Conservation (phyloP, 2,113 vertebrate species). For the Enhydra lutris region DNA sequence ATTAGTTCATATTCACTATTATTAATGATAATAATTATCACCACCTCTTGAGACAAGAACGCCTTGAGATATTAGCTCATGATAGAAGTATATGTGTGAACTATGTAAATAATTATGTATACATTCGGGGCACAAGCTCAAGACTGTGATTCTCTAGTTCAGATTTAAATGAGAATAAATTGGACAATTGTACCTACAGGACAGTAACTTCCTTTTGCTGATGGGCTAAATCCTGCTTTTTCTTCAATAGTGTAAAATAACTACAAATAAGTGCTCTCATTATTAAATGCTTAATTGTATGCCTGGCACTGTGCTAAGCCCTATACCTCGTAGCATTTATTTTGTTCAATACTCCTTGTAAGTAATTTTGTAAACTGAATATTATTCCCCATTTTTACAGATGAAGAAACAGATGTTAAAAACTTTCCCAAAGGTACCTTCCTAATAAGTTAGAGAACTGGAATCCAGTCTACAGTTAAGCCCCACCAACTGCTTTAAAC, state of each 20-base stretch:
- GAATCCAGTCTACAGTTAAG: not conserved
- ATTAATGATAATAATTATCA: not conserved
- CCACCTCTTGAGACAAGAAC: not conserved
- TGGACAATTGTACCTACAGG: not conserved
- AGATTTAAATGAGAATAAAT: not conserved
- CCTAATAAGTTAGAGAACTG: not conserved
- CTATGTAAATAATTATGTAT: not conserved
- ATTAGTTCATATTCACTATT: not conserved
- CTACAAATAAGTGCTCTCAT: not conserved
- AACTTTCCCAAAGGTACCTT: not conserved
- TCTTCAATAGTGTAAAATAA: not conserved
- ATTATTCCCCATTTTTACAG: not conserved
- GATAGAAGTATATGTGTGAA: not conserved
- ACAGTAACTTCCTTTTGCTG: not conserved
- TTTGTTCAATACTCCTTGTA: not conserved
- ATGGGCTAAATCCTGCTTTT: not conserved
- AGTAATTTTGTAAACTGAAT: not conserved
- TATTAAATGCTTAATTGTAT: not conserved
- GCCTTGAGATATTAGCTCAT: not conserved
- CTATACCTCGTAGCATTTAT: not conserved
- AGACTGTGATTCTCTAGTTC: not conserved
- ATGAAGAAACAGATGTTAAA: not conserved
- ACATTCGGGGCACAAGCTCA: not conserved
- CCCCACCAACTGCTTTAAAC: not conserved
- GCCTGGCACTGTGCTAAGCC: not conserved